Evolutionary conservation across 2,888 invertebrate species (phyloP).

Genomic region (Dicyrtomina minuta): DNA sequence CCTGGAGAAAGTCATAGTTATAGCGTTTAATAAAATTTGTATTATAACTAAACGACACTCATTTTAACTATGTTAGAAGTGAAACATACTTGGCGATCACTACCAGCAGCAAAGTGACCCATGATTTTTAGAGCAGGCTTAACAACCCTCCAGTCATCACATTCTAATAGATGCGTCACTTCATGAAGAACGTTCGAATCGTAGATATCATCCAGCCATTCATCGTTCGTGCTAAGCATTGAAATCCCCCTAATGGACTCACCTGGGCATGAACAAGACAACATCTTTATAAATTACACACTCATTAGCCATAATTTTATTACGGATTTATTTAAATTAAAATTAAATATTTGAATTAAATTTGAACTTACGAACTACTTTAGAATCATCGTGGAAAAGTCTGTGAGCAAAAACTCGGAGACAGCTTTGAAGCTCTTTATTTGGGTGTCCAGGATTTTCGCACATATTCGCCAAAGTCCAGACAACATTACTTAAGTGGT

Average conservation of each 20-base stretch:
- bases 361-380: slow-evolving; percentile 16
- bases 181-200: slow-evolving; percentile 16
- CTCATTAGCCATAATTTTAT: too few relatives aligned
- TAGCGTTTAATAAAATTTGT: too few relatives aligned
- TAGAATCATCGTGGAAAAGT: slow-evolving; percentile 11
- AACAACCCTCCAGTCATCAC: slow-evolving; percentile 16
- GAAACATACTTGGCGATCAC: slow-evolving; percentile 19
- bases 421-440: slow-evolving; percentile 8
- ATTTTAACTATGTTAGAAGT: too few relatives aligned
- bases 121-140: slow-evolving; percentile 16
- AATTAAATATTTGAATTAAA: too few relatives aligned
- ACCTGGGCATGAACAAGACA: too few relatives aligned
- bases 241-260: slow-evolving; percentile 18
- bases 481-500: slow-evolving; percentile 15
- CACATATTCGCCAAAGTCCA: slow-evolving; percentile 22
- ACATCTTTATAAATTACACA: too few relatives aligned
- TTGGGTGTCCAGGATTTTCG: slow-evolving; percentile 7
- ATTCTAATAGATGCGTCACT: background rate
- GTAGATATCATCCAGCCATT: slow-evolving; percentile 24
- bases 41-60: too few relatives aligned
- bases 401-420: slow-evolving; percentile 8
- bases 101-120: slow-evolving; percentile 25
- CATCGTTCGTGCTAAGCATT: slow-evolving; percentile 11
- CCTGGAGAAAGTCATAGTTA: background rate
- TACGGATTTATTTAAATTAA: too few relatives aligned